Base-by-base conservation (phyloP, 2,888 invertebrate genomes). In the Teleiodes luculella region DNA sequence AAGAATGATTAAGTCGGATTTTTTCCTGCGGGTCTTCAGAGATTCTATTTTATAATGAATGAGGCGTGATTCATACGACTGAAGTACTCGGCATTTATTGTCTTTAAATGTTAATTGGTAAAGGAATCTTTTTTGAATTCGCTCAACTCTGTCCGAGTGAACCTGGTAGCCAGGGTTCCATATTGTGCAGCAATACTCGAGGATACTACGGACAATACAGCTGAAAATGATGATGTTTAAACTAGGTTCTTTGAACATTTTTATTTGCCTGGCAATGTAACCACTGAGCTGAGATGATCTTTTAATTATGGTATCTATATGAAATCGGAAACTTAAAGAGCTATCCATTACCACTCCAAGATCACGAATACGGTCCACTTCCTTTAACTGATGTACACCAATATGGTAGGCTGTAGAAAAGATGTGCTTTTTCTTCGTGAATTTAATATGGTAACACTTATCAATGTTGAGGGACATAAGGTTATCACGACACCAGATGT, bases 121-220 rank as follows among this genome's bases (percentile, higher is more conserved):
- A 8, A 33, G 2, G n/a, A 33, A 33, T 3, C 33, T 3, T n/a
- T 33, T 51, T 36, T 49, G 53, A 3, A 56, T 36, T 13, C 30
- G 24, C n/a, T 56, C 56, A 11, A 56, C 10, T 46, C 56, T 36
- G 1, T 50, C 45, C 3, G 37, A 37, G 13, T 56, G 53, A 4
- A 50, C 28, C 14, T 37, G n/a, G 24, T 56, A 56, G n/a, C 36
- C 20, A 6, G 53, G 53, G 28, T 31, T 46, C 56, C 56, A 56
- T 0, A 50, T 30, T 46, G 49, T 31, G 45, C 56, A 39, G 5
- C 46, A 50, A 16, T 53, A 56, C 14, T 56, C 53, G 0, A 56
- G 11, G 8, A 30, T 46, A 13, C 53, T 50, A 7, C 56, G 45
- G 3, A 56, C 53, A 4, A 56, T 14, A 16, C 43, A 18, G n/a